phyloP scores from a whole-genome alignment of 2,113 vertebrate species.

The Euleptes europaea region DNA sequence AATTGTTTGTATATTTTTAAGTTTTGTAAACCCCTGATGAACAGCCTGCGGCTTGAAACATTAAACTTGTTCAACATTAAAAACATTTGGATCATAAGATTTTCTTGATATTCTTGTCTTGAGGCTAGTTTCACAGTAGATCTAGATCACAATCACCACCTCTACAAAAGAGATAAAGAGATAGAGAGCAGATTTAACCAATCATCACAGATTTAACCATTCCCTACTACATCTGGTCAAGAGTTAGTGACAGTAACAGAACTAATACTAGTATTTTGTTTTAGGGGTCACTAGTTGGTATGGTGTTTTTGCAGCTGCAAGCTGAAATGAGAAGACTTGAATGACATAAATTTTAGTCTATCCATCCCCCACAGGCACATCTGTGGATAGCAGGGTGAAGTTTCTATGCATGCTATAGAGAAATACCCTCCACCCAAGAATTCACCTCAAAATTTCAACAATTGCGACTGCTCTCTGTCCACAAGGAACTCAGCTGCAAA shows the following conservation, averaged over 20 bases:
- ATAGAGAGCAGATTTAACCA: accelerated
- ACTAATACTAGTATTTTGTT: not conserved
- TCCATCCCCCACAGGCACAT: not conserved
- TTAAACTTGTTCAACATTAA: slow-evolving; percentile 6
- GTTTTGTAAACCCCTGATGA: not conserved
- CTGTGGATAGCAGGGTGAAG: not conserved
- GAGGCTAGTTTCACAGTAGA: not conserved
- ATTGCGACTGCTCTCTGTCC: too few species aligned
- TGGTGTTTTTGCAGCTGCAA: slow-evolving; percentile 47
- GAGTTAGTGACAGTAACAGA: not conserved
- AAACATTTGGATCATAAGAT: not conserved
- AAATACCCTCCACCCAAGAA: too few species aligned
- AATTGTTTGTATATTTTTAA: not conserved
- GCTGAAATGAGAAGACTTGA: slow-evolving; percentile 20
- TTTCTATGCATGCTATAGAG: accelerated
- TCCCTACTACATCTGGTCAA: not conserved
- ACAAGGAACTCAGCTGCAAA: too few species aligned
- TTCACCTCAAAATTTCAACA: too few species aligned
- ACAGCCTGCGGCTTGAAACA: not conserved
- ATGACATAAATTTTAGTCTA: not conserved
- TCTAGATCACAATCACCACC: not conserved
- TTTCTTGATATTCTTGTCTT: slow-evolving; percentile 5
- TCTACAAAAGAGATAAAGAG: not conserved
- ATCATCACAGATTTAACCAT: not conserved
- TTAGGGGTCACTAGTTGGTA: slow-evolving; percentile 8